Evolutionary conservation across 2,113 vertebrate genomes (phyloP).

Genomic region (Anser cygnoides): DNA sequence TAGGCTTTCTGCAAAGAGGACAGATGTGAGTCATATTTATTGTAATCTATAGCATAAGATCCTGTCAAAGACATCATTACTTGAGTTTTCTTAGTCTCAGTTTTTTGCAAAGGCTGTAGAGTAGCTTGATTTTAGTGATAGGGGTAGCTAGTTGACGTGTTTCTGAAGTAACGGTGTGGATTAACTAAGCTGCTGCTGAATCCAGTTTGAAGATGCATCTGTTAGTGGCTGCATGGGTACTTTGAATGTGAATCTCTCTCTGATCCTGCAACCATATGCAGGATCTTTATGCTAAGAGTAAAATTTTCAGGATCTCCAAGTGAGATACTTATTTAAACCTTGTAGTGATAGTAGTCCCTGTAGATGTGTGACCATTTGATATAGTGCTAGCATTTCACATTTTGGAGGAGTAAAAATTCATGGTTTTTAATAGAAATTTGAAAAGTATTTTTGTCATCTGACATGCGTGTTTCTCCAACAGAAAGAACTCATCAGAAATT

Average conservation of each 20-base stretch:
- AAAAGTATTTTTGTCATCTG: not conserved
- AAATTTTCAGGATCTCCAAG: not conserved
- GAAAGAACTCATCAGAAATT: not conserved
- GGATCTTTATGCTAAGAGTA: not conserved
- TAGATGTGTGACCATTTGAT: not conserved
- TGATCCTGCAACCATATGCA: not conserved
- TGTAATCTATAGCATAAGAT: not conserved
- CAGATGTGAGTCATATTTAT: not conserved
- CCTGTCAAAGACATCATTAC: not conserved
- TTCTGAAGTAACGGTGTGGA: not conserved
- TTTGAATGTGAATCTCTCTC: not conserved
- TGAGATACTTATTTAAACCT: not conserved
- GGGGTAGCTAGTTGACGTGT: not conserved
- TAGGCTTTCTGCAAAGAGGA: not conserved
- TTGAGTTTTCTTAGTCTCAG: not conserved
- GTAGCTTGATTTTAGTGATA: not conserved
- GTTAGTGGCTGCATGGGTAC: not conserved
- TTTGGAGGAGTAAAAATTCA: not conserved
- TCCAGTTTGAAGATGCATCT: not conserved
- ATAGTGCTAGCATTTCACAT: not conserved
- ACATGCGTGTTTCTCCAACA: accelerated
- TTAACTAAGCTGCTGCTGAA: not conserved
- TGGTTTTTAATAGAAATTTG: not conserved
- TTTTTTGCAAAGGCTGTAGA: not conserved
- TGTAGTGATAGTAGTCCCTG: not conserved